Percentiles rank a stretch among this genome's conserved stretches.
Conservation (phyloP, 2,888 invertebrate species). For the Argynnis bischoffii region DNA sequence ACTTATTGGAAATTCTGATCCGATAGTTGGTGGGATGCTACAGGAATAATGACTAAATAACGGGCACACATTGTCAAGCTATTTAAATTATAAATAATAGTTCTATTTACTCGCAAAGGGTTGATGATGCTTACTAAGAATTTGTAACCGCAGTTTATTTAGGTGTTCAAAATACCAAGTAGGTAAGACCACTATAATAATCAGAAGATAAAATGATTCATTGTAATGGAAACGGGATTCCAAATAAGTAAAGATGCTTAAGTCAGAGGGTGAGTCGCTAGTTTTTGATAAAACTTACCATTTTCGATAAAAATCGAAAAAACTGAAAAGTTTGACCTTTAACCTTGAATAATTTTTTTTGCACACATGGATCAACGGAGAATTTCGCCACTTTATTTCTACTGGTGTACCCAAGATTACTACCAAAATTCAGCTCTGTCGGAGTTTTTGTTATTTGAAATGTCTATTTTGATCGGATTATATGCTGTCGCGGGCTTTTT, state of each 20-base stretch:
- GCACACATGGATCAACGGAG: no score
- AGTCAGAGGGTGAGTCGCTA: no score
- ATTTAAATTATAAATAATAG: constrained; percentile 42
- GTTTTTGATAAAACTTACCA: no score
- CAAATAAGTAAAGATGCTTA: constrained; percentile 20
- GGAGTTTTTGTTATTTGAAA: no score
- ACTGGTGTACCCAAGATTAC: no score
- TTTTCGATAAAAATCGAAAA: no score
- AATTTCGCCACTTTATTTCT: no score
- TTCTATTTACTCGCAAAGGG: constrained; percentile 34
- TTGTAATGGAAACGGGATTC: constrained; percentile 33
- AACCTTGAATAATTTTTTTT: no score
- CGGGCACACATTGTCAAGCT: constrained; percentile 42
- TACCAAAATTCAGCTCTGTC: no score
- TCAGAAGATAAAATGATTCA: constrained; percentile 38
- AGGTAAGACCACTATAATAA: constrained; percentile 15
- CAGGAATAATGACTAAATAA: constrained; percentile 46
- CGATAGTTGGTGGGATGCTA: constrained; percentile 41
- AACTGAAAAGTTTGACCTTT: no score
- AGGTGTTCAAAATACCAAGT: constrained; percentile 28
- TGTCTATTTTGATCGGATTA: no score
- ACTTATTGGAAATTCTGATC: constrained; percentile 42
- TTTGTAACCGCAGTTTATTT: constrained; percentile 30
- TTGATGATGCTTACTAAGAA: constrained; percentile 28
- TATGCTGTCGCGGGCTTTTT: no score